Base-by-base conservation (phyloP, 2,888 invertebrate species). In the Cryptops parisi region DNA sequence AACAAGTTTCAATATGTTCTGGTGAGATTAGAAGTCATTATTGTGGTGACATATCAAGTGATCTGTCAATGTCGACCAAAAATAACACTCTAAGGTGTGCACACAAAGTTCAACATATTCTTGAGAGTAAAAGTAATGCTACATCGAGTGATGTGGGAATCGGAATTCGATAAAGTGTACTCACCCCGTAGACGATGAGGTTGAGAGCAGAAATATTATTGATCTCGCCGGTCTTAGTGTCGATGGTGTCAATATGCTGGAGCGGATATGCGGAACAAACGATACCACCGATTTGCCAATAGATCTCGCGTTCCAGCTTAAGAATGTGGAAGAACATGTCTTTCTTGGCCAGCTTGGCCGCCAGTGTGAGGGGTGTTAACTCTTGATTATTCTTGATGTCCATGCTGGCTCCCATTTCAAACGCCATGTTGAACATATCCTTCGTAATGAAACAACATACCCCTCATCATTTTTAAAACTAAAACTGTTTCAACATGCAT, bases 301-400 rank as follows among this genome's bases (percentile, higher is more conserved):
- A 93, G 60, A 94, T 90, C 72, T 96, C 93, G 26, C 96, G 72
- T 67, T 94, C 93, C 57, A 96, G 83, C 70, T 94, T 93, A 64
- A 97, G 74, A 60, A 98, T 94, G 65, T 96, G 94, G 65, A 94
- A 91, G 71, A 97, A 98, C 77, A 98, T 84, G 68, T 94, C 93
- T 21, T 87, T 86, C 46, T 87, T 77, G 0, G 90, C 96, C 60
- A 97, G 70, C 69, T 89, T 91, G 0, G 97, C 96, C 0, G 97
- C 83, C 60, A 98, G 68, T 0, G 94, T 96, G 49, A 98, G 68
- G 0, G 97, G 90, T 1, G 96, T 96, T 53, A 98, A 71, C 62
- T 87, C 84, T 62, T 82, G 80, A 1, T 81, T 76, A 70, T 98
- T 98, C 57, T 81, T 78, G 2, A 93, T 77, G 59, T 85, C 78